phyloP scores from a whole-genome alignment of 2,888 invertebrate species.

The Halictus quadricinctus region DNA sequence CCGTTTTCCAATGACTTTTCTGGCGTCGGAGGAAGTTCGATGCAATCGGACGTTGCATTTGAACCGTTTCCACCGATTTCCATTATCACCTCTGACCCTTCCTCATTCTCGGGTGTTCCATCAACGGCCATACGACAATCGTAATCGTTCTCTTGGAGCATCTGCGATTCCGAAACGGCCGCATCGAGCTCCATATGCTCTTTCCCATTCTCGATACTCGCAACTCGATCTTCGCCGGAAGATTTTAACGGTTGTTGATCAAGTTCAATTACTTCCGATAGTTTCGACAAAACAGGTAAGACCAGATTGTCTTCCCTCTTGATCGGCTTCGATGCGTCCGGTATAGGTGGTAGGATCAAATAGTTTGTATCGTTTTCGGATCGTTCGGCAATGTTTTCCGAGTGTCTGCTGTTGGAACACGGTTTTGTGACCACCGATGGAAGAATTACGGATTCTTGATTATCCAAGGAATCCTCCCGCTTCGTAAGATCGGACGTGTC shows the following conservation, averaged over 20 bases:
- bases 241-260: background rate
- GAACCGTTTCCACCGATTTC: constrained; percentile 67
- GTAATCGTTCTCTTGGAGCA: background rate
- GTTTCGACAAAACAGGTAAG: constrained; percentile 72
- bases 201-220: constrained; percentile 29
- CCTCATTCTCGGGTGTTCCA: background rate
- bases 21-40: constrained; percentile 63
- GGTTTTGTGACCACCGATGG: constrained; percentile 75
- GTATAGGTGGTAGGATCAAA: constrained; percentile 76
- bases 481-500: background rate
- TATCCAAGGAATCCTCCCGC: background rate
- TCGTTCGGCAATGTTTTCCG: constrained; percentile 58
- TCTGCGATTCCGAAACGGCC: background rate
- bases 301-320: constrained; percentile 70
- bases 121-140: background rate
- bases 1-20: constrained; percentile 64
- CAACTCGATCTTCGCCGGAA: background rate
- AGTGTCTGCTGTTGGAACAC: constrained; percentile 58
- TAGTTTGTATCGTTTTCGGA: constrained; percentile 2
- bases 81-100: background rate
- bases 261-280: background rate
- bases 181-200: constrained; percentile 61
- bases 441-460: constrained; percentile 45
- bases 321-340: constrained; percentile 70
- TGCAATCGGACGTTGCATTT: constrained; percentile 75